phyloP scores from a whole-genome alignment of 1,140 invertebrate species.

The Bombus turneri region DNA sequence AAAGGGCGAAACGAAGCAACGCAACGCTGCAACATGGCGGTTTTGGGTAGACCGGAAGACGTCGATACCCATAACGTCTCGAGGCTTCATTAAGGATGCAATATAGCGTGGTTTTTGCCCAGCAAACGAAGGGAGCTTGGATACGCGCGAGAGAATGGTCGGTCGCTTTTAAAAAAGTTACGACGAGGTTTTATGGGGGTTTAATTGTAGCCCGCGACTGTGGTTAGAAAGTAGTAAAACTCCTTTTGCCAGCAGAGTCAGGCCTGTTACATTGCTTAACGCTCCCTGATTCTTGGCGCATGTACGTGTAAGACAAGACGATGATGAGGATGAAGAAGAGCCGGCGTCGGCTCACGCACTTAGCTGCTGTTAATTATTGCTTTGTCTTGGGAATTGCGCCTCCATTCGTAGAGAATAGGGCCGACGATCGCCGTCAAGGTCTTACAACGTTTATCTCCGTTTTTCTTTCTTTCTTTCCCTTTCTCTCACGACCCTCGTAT shows the following conservation, averaged over 20 bases:
- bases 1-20: background rate
- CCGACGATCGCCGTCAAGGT: conserved; percentile 55
- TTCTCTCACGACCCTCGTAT: too few relatives aligned
- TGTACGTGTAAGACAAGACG: conserved; percentile 41
- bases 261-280: conserved; percentile 68
- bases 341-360: conserved; percentile 55
- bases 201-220: conserved; percentile 79
- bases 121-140: conserved; percentile 54
- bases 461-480: too few relatives aligned
- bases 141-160: conserved; percentile 55
- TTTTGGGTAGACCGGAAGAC: conserved; percentile 65
- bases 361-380: conserved; percentile 68
- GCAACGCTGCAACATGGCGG: background rate
- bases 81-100: conserved; percentile 75
- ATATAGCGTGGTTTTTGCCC: conserved; percentile 67
- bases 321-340: conserved; percentile 49
- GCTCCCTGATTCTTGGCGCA: conserved; percentile 50
- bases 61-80: conserved; percentile 53
- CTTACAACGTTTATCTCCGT: background rate
- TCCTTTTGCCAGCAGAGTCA: conserved; percentile 59
- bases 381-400: conserved; percentile 61
- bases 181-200: conserved; percentile 77
- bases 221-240: conserved; percentile 81
- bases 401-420: conserved; percentile 47
- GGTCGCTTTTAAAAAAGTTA: conserved; percentile 77